These are phyloP conservation scores for Salpingus planirostris DNA, from an alignment of 2,888 invertebrate species.

Conservation along the genomic window DNA sequence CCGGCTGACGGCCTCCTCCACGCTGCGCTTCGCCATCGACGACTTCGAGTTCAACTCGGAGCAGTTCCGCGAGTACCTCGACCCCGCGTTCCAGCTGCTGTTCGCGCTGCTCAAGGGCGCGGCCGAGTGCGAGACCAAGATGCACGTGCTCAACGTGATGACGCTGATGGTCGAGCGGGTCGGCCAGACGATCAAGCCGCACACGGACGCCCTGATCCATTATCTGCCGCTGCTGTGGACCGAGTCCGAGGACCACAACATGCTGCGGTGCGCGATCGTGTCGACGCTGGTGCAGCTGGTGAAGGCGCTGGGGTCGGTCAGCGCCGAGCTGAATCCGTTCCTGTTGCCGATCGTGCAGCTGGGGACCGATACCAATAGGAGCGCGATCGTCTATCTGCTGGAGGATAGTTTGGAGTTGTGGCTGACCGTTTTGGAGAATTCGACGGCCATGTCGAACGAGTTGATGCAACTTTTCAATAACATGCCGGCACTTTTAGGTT, in stretches of 20 bases:
- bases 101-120: slow-evolving; percentile 81
- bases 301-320: slow-evolving; percentile 54
- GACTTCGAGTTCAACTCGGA: slow-evolving; percentile 88
- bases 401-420: slow-evolving; percentile 91
- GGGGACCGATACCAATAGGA: slow-evolving; percentile 70
- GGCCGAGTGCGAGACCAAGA: slow-evolving; percentile 89
- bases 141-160: slow-evolving; percentile 85
- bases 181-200: slow-evolving; percentile 63
- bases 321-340: slow-evolving; percentile 51
- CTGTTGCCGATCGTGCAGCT: slow-evolving; percentile 59
- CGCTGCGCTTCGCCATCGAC: slow-evolving; percentile 75
- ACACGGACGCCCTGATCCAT: slow-evolving; percentile 61
- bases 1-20: slow-evolving; percentile 75
- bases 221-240: slow-evolving; percentile 86
- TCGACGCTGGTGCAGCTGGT: slow-evolving; percentile 79
- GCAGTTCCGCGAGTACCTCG: slow-evolving; percentile 76
- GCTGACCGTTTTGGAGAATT: slow-evolving; percentile 74
- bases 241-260: slow-evolving; percentile 77
- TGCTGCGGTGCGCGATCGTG: slow-evolving; percentile 86
- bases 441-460: slow-evolving; percentile 54
- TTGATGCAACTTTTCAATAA: slow-evolving; percentile 67
- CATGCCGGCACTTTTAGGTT: slow-evolving; percentile 65
- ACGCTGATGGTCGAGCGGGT: slow-evolving; percentile 84
- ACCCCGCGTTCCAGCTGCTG: slow-evolving; percentile 67
- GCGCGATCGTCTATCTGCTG: slow-evolving; percentile 78